Evolutionary conservation across 2,113 vertebrate genomes (phyloP), one percentile per base, ranked within the genome.

Genomic region (Cynopterus brachyotis): DNA sequence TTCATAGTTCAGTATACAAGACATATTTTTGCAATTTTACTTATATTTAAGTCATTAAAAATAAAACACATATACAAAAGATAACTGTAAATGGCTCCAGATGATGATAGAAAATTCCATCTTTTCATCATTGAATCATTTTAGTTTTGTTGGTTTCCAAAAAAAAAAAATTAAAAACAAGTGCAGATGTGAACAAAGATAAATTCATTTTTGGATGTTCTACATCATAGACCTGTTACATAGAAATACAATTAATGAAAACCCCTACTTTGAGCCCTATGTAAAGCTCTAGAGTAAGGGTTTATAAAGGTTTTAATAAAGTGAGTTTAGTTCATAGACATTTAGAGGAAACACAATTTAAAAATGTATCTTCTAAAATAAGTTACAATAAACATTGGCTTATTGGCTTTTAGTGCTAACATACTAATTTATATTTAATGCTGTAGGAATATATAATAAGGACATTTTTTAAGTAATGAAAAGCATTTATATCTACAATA

Each of bases 41-140:
- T 95, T 78, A 32, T 8, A 47, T 66, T 57, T 60, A 91, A 60
- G 32, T 83, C 62, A 79, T 89, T 85, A 32, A 93, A 93, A 80
- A 57, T 57, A 37, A 85, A 67, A 42, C 12, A 69, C 0, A 40
- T 55, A 84, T 4, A 70, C 15, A 93, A 95, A 93, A 53, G 69
- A 70, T 28, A 72, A 84, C 24, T 57, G 5, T n/a, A 62, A 78
- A 78, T 62, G 4, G 45, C 26, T 69, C 1, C 57, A 84, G 55
- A 73, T 32, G 20, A 67, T 17, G 9, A 93, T 0, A 91, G 35
- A 92, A 50, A 60, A 90, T 73, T 32, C 35, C 28, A 47, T 45
- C 24, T 72, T 78, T 73, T 75, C 9, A 91, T 37, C 69, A 60
- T 2, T 45, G 30, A 90, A n/a, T 72, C 57, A 89, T 28, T 85